Conservation (phyloP, 2,113 vertebrate species). For the Oncorhynchus nerka region DNA sequence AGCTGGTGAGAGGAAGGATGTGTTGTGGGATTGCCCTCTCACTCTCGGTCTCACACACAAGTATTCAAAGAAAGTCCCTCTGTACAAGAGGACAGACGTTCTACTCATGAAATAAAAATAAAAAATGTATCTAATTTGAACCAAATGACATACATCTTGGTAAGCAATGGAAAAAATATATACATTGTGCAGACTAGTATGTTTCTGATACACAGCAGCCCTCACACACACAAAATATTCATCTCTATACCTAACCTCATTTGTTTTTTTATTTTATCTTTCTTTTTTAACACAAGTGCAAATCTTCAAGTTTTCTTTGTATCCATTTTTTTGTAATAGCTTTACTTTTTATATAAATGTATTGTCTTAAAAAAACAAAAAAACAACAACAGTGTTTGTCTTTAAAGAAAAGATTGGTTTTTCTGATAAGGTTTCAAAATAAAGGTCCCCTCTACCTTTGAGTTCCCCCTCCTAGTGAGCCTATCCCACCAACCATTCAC, state of each 20-base stretch:
- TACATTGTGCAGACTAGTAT: slow-evolving; percentile 76
- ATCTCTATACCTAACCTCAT: slow-evolving; percentile 73
- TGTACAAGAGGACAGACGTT: slow-evolving; percentile 46
- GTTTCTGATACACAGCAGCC: slow-evolving; percentile 58
- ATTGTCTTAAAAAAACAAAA: slow-evolving; percentile 65
- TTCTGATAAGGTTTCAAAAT: slow-evolving; percentile 75
- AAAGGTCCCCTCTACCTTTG: slow-evolving; percentile 69
- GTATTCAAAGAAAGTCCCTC: slow-evolving; percentile 35
- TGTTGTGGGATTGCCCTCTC: slow-evolving; percentile 73
- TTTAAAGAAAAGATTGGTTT: slow-evolving; percentile 78
- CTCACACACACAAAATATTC: slow-evolving; percentile 66
- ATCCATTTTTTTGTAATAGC: slow-evolving; percentile 75
- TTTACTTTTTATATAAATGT: slow-evolving; percentile 79
- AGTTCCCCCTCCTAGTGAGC: slow-evolving; percentile 46
- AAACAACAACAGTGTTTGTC: slow-evolving; percentile 81
- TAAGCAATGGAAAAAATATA: slow-evolving; percentile 60
- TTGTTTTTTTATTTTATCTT: slow-evolving; percentile 61
- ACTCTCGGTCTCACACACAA: slow-evolving; percentile 42
- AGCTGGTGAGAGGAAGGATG: slow-evolving; percentile 76
- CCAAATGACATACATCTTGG: slow-evolving; percentile 66
- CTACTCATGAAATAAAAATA: slow-evolving; percentile 65
- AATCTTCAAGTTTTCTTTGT: slow-evolving; percentile 85
- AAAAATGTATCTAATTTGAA: slow-evolving; percentile 63
- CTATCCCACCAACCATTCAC: slow-evolving; percentile 32
- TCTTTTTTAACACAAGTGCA: slow-evolving; percentile 83